phyloP scores from a whole-genome alignment of 2,113 vertebrate species.

The Cervus canadensis region DNA sequence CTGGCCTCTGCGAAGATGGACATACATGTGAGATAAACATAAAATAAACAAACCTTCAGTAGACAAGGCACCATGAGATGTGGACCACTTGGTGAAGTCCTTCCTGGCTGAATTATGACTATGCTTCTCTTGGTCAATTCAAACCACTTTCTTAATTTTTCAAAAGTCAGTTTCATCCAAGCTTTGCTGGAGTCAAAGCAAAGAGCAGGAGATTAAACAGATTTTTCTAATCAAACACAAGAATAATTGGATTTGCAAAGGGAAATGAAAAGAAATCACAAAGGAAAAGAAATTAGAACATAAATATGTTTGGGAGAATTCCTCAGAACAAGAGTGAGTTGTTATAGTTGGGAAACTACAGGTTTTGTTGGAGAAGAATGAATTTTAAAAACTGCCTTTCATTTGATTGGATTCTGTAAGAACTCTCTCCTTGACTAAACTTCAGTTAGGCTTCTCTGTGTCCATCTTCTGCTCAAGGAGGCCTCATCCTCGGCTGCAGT shows the following conservation, averaged over 20 bases:
- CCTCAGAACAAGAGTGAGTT: neutral
- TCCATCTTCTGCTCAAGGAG: too few species aligned
- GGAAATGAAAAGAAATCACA: neutral
- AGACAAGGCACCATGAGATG: neutral
- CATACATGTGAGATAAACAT: neutral
- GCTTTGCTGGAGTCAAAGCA: constrained; percentile 15
- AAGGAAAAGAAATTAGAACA: neutral
- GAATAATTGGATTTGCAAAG: neutral
- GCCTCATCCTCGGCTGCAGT: neutral
- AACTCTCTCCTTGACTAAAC: neutral
- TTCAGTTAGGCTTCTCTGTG: neutral
- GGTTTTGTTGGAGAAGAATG: neutral
- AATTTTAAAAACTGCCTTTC: neutral
- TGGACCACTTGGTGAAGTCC: neutral
- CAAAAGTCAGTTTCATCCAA: neutral
- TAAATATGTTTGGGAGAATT: neutral
- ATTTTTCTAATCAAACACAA: constrained; percentile 22
- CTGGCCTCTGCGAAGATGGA: neutral
- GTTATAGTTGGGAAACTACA: neutral
- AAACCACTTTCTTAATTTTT: constrained; percentile 1
- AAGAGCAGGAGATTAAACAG: neutral
- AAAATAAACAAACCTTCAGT: neutral
- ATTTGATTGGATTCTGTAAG: neutral
- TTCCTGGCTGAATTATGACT: neutral
- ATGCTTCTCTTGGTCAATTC: neutral